These are phyloP conservation scores for Catocala nupta DNA, from an alignment of 2,888 invertebrate genomes.

Conservation along the genomic window DNA sequence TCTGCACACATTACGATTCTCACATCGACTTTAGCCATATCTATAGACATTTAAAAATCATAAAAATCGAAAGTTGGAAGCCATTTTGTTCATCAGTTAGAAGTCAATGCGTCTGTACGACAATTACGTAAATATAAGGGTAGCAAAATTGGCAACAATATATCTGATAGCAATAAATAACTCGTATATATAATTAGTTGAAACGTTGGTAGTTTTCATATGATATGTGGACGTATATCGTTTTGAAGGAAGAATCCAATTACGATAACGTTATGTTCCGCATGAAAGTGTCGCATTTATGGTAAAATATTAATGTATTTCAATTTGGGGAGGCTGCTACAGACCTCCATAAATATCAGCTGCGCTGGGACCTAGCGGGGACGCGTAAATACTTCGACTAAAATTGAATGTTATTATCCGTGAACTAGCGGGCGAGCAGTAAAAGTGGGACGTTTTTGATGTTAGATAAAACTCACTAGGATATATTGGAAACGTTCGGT, in stretches of 20 bases:
- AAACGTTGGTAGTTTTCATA: slow-evolving; percentile 58
- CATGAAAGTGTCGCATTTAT: slow-evolving; percentile 87
- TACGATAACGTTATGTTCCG: slow-evolving; percentile 86
- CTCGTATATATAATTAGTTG: slow-evolving; percentile 56
- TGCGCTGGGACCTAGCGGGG: slow-evolving; percentile 73
- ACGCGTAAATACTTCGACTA: slow-evolving; percentile 83
- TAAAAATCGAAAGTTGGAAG: too few species aligned
- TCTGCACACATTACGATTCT: too few species aligned
- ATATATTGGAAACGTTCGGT: slow-evolving; percentile 31
- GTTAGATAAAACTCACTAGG: slow-evolving; percentile 54
- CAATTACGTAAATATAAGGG: not conserved
- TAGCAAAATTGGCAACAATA: not conserved
- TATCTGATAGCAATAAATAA: slow-evolving; percentile 42
- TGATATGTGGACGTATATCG: slow-evolving; percentile 65
- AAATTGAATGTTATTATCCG: slow-evolving; percentile 84
- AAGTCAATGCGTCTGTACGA: too few species aligned
- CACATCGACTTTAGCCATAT: too few species aligned
- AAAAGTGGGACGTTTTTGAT: slow-evolving; percentile 58
- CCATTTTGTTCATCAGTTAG: too few species aligned
- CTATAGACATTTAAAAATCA: too few species aligned
- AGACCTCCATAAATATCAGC: slow-evolving; percentile 86
- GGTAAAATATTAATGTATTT: slow-evolving; percentile 88
- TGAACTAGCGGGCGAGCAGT: slow-evolving; percentile 64
- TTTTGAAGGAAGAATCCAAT: slow-evolving; percentile 84
- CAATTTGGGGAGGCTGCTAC: slow-evolving; percentile 84